These are phyloP conservation scores for Clinocottus analis DNA, from an alignment of 2,113 vertebrate species.

Conservation along the genomic window DNA sequence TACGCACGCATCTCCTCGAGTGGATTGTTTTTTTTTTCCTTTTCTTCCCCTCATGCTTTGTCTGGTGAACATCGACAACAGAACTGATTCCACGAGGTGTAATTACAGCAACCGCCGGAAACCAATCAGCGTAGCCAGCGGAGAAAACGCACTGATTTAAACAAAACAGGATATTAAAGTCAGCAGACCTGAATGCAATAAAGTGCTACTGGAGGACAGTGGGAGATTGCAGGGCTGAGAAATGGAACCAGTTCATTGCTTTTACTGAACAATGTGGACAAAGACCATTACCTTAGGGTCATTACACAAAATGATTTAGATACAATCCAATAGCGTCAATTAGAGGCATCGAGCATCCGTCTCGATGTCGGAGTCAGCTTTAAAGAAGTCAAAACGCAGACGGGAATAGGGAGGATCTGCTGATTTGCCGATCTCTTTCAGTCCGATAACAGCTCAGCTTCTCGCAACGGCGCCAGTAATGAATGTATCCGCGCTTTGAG, in stretches of 20 bases:
- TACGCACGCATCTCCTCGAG: conserved; percentile 60
- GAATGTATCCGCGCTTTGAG: conserved; percentile 25
- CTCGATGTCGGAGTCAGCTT: neutral
- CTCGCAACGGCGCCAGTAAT: conserved; percentile 19
- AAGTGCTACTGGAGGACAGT: conserved; percentile 48
- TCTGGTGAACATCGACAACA: conserved; percentile 61
- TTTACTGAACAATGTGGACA: conserved; percentile 56
- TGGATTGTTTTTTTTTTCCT: conserved; percentile 36
- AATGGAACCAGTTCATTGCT: conserved; percentile 56
- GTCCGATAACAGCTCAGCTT: conserved; percentile 9
- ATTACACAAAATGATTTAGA: conserved; percentile 62
- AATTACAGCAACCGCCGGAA: conserved; percentile 58
- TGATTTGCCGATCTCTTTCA: conserved; percentile 22
- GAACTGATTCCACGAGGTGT: conserved; percentile 57
- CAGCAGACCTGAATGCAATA: conserved; percentile 53
- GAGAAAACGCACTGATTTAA: conserved; percentile 46
- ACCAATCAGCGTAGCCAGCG: conserved; percentile 53
- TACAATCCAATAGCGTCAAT: conserved; percentile 49
- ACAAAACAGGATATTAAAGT: conserved; percentile 65
- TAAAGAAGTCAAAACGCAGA: conserved; percentile 17
- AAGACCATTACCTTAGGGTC: conserved; percentile 49
- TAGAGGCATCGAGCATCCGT: neutral
- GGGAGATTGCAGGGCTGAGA: conserved; percentile 43
- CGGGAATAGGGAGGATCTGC: neutral
- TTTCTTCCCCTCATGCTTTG: conserved; percentile 27